Evolutionary conservation across 2,888 invertebrate genomes (phyloP).

Genomic region (Apamea epomidion): DNA sequence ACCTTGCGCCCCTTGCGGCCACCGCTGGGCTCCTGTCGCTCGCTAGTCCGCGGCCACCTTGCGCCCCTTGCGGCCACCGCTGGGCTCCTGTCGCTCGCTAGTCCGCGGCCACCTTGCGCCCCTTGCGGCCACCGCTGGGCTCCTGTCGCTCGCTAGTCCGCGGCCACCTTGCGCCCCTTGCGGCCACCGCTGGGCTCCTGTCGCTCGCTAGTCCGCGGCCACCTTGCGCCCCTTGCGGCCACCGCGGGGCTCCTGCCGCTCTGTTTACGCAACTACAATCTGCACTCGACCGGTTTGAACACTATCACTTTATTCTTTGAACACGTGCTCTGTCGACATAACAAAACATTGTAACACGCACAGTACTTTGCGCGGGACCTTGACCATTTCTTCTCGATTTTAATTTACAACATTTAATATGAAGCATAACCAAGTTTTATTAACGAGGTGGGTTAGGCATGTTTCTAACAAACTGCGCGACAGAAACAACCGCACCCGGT

Average conservation of each 20-base stretch:
- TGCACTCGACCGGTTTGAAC: neutral
- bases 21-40: neutral
- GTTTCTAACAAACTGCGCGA: too few relatives aligned
- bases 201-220: neutral
- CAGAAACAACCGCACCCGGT: neutral
- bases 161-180: too few relatives aligned
- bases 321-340: conserved; percentile 38
- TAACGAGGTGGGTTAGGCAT: neutral
- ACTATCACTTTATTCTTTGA: neutral
- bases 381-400: conserved; percentile 38
- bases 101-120: too few relatives aligned
- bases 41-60: too few relatives aligned
- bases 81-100: neutral
- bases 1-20: too few relatives aligned
- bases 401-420: conserved; percentile 17
- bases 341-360: neutral
- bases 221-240: too few relatives aligned
- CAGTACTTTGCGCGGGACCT: conserved; percentile 12
- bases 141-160: neutral
- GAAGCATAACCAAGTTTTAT: conserved; percentile 12
- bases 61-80: too few relatives aligned
- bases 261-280: neutral
- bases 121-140: neutral
- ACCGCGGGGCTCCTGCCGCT: neutral
- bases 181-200: neutral